Percentiles rank a stretch among this genome's conserved stretches.
phyloP scores from a whole-genome alignment of 1,140 invertebrate species.

The Papilio polytes region DNA sequence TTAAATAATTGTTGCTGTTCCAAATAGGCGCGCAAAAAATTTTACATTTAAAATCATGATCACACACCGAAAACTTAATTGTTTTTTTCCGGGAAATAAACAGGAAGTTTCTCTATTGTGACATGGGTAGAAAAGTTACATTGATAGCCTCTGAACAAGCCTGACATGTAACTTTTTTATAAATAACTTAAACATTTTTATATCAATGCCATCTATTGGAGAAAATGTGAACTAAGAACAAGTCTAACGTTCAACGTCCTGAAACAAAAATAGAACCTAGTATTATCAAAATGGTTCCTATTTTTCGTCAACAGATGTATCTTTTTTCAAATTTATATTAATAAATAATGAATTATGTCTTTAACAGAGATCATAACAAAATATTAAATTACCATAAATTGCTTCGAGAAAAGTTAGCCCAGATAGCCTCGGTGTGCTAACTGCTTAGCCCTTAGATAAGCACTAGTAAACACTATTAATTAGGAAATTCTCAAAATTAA shows the following conservation, averaged over 20 bases:
- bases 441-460: no score
- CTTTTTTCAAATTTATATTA: background rate
- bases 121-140: background rate
- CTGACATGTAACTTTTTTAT: background rate
- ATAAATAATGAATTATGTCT: background rate
- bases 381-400: no score
- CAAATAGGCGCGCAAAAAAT: background rate
- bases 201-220: background rate
- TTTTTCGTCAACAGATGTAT: background rate
- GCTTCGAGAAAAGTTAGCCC: no score
- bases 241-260: background rate
- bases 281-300: background rate
- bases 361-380: no score
- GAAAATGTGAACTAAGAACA: background rate
- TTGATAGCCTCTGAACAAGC: background rate
- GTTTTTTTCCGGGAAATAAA: background rate
- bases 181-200: background rate
- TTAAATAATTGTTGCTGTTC: background rate
- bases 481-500: no score
- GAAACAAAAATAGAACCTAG: no score
- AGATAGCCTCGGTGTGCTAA: background rate
- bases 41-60: background rate
- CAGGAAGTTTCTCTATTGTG: background rate
- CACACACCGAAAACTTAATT: background rate
- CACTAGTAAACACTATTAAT: no score